Conservation (phyloP, 2,797 vertebrate genomes). For the Anguilla pacifica region DNA sequence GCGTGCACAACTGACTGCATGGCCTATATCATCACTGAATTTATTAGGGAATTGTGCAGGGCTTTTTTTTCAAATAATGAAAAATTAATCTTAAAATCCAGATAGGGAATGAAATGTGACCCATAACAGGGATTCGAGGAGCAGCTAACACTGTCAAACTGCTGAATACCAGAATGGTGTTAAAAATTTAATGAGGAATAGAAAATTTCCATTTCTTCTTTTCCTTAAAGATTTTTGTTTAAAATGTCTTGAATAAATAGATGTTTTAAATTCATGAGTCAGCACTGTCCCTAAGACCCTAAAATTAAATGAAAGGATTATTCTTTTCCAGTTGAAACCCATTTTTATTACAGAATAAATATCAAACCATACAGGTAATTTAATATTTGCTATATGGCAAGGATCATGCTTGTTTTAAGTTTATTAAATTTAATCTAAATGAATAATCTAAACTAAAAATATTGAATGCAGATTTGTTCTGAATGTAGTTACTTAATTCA, state of each 20-base stretch:
- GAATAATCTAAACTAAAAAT: background rate
- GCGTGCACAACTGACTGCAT: background rate
- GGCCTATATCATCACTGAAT: background rate
- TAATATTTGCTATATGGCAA: background rate
- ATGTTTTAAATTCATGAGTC: background rate
- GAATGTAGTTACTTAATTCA: background rate
- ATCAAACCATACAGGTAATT: background rate
- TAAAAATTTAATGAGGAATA: background rate
- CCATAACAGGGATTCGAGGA: background rate
- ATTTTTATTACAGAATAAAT: background rate
- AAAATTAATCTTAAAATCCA: conserved; percentile 28
- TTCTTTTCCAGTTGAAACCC: background rate
- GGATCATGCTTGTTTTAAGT: background rate
- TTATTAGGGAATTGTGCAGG: background rate
- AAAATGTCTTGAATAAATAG: background rate
- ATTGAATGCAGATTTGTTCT: background rate
- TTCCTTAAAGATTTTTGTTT: background rate
- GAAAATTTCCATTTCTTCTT: background rate
- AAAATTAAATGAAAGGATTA: background rate
- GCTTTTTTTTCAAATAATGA: background rate
- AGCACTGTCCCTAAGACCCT: background rate
- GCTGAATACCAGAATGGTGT: background rate
- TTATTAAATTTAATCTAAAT: background rate
- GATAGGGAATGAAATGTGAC: conserved; percentile 34
- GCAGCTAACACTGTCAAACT: background rate